phyloP scores from a whole-genome alignment of 2,113 vertebrate species.

The Myiozetetes cayanensis region DNA sequence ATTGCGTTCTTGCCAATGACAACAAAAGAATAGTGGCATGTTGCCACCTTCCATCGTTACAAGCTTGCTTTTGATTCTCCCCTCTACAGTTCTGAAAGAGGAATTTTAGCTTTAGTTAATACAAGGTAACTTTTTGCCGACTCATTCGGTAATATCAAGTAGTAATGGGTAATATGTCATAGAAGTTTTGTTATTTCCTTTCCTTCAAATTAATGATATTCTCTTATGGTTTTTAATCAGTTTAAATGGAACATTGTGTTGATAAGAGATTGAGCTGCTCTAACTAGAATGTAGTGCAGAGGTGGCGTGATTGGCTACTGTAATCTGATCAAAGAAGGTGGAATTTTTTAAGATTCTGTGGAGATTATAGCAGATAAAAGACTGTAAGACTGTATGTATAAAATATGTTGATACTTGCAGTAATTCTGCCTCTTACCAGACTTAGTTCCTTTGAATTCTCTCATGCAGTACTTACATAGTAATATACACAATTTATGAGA shows the following conservation, averaged over 20 bases:
- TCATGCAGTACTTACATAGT: background rate
- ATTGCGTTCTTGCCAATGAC: constrained; percentile 33
- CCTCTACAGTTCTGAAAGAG: background rate
- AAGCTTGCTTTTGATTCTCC: background rate
- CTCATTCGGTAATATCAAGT: background rate
- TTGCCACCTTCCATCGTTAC: background rate
- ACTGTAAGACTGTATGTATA: background rate
- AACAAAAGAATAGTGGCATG: constrained; percentile 34
- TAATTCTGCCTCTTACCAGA: background rate
- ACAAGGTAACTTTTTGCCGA: background rate
- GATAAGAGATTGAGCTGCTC: background rate
- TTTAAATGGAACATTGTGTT: background rate
- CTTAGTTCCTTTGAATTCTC: background rate
- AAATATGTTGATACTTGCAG: background rate
- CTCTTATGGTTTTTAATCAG: background rate
- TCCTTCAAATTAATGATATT: background rate
- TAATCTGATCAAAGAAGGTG: background rate
- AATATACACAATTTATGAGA: background rate
- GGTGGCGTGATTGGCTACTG: background rate
- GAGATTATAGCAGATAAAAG: background rate
- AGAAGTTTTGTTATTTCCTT: background rate
- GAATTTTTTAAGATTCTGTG: background rate
- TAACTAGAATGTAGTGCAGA: background rate
- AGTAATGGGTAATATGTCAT: background rate
- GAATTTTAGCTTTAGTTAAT: background rate